These are phyloP conservation scores for Apomyelois bistriatella DNA, from an alignment of 2,888 invertebrate genomes.

Conservation along the genomic window DNA sequence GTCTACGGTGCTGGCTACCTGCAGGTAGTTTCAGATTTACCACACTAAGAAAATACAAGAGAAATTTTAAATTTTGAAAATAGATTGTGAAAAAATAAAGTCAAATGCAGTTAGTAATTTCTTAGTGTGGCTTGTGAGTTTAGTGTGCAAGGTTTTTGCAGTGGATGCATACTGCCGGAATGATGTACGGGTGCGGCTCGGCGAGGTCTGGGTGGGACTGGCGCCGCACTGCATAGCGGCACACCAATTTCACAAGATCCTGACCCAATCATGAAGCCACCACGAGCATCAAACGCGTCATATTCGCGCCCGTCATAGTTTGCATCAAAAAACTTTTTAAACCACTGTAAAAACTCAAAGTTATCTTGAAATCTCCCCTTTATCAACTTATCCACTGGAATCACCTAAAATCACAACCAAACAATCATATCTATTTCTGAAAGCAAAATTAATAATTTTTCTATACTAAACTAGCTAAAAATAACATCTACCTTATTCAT, in stretches of 20 bases:
- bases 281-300: constrained; percentile 93
- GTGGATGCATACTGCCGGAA: constrained; percentile 67
- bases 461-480: too few relatives aligned
- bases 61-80: background rate
- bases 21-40: constrained; percentile 25
- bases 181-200: constrained; percentile 41
- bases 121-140: constrained; percentile 36
- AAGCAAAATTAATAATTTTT: background rate
- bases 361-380: constrained; percentile 99
- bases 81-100: background rate
- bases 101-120: constrained; percentile 29
- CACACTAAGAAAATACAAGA: constrained; percentile 37
- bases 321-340: constrained; percentile 99
- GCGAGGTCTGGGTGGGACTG: constrained; percentile 41
- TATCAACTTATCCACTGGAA: constrained; percentile 99
- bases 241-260: constrained; percentile 79
- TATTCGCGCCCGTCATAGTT: constrained; percentile 99
- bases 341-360: constrained; percentile 99
- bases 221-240: constrained; percentile 57
- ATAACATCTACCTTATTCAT: too few relatives aligned
- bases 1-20: constrained; percentile 43
- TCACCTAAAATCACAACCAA: constrained; percentile 85
- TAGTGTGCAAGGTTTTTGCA: constrained; percentile 31
- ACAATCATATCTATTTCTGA: background rate
- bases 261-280: constrained; percentile 89